Evolutionary conservation across 2,113 vertebrate genomes (phyloP).

Genomic region (Lepus europaeus): DNA sequence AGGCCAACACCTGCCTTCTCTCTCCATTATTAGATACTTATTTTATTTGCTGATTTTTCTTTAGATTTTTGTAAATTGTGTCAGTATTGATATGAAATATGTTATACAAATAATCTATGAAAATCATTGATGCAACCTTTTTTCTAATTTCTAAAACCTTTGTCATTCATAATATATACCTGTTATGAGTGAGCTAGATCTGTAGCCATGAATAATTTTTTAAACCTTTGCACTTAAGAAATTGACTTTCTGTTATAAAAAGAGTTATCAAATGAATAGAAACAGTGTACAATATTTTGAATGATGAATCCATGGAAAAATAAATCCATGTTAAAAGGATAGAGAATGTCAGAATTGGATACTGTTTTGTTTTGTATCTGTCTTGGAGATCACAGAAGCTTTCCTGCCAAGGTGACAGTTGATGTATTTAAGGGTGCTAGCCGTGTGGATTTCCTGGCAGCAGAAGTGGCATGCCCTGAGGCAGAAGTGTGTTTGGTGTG

Average conservation of each 20-base stretch:
- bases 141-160: background rate
- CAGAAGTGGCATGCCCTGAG: background rate
- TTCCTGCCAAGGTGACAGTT: background rate
- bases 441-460: background rate
- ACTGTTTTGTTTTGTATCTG: background rate
- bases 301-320: background rate
- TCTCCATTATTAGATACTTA: background rate
- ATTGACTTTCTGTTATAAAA: background rate
- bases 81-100: background rate
- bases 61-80: background rate
- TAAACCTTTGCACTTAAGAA: background rate
- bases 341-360: background rate
- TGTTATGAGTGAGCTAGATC: background rate
- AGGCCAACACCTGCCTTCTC: no score
- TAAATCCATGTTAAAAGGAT: background rate
- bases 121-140: background rate
- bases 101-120: background rate
- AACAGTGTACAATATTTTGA: background rate
- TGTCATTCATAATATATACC: background rate
- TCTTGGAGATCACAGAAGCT: background rate
- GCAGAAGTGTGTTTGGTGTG: background rate
- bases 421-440: background rate
- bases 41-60: conserved; percentile 3
- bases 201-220: background rate
- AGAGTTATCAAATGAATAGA: background rate